phyloP scores from a whole-genome alignment of 2,888 invertebrate genomes.

The Drymonia ruficornis region DNA sequence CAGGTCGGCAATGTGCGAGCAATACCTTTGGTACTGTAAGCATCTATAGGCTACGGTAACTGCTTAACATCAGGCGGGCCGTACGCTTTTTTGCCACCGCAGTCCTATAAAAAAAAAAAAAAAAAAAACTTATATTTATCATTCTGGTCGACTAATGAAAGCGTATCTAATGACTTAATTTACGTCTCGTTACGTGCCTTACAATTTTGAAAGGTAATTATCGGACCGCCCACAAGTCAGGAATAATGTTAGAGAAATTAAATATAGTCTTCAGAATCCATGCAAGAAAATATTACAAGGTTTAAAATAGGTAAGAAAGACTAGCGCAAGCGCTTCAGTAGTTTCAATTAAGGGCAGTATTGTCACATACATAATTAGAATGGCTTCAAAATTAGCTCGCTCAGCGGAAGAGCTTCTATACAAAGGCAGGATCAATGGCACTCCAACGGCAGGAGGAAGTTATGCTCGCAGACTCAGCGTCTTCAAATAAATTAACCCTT shows the following conservation, averaged over 20 bases:
- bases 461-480: conserved; percentile 48
- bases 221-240: background rate
- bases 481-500: conserved; percentile 69
- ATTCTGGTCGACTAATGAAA: background rate
- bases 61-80: too few relatives aligned
- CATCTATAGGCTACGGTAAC: too few relatives aligned
- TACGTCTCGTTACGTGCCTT: background rate
- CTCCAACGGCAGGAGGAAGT: conserved; percentile 42
- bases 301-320: too few relatives aligned
- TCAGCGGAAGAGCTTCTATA: conserved; percentile 17
- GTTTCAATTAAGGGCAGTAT: background rate
- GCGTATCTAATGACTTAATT: background rate
- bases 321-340: background rate
- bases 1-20: too few relatives aligned
- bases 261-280: too few relatives aligned
- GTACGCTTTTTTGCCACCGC: too few relatives aligned
- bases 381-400: conserved; percentile 23
- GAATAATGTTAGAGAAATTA: background rate
- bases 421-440: conserved; percentile 35
- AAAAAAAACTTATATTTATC: too few relatives aligned
- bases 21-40: too few relatives aligned
- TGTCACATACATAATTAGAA: conserved; percentile 15
- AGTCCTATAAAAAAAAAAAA: too few relatives aligned
- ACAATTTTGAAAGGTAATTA: background rate
- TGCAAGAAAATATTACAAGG: too few relatives aligned